Evolutionary conservation across 30 jellyfish, hydroid and myxozoan genomes (phyloP).

Genomic region (Morbakka virulenta): DNA sequence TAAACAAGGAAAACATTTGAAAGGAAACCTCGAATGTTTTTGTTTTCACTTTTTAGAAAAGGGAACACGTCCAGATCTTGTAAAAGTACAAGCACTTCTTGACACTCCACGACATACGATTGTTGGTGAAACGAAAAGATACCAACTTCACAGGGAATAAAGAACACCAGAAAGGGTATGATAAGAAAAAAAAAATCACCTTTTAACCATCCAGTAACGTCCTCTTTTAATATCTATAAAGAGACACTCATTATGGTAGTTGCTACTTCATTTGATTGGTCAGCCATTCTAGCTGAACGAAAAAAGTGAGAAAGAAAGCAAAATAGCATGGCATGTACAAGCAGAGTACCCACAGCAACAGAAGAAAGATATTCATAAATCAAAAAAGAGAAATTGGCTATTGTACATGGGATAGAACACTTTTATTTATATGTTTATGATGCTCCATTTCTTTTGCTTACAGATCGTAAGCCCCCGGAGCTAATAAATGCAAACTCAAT

Average conservation of each 20-base stretch:
- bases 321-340: constrained; percentile 13
- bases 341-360: too few relatives aligned
- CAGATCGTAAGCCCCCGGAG: too few relatives aligned
- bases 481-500: background rate
- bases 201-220: background rate
- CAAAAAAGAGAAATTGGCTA: constrained; percentile 39
- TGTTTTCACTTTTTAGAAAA: constrained; percentile 8
- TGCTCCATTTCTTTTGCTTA: too few relatives aligned
- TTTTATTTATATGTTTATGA: too few relatives aligned
- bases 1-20: constrained; percentile 11
- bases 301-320: background rate
- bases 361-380: constrained; percentile 37
- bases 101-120: constrained; percentile 4
- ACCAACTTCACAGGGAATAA: background rate
- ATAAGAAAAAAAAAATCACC: constrained; percentile 3
- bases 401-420: constrained; percentile 32
- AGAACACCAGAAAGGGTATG: constrained; percentile 22
- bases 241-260: constrained; percentile 7
- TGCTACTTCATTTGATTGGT: background rate
- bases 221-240: constrained; percentile 11
- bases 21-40: constrained; percentile 1
- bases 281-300: constrained; percentile 31
- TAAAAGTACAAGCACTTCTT: background rate
- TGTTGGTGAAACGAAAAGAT: background rate
- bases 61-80: constrained; percentile 31